Evolutionary conservation across 2,797 vertebrate genomes (phyloP).

Genomic region (Hippoglossus hippoglossus): DNA sequence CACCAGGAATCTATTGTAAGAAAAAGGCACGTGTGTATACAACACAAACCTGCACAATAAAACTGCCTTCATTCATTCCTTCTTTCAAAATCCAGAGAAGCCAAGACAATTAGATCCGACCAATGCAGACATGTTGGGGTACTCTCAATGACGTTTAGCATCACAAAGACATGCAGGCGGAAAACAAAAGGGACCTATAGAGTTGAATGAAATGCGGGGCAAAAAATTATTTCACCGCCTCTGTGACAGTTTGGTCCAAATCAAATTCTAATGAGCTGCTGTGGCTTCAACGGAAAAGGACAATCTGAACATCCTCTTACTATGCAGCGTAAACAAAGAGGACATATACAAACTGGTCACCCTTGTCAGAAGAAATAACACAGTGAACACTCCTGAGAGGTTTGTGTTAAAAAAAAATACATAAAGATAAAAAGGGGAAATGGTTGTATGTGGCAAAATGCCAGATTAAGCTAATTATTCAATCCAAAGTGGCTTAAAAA

Average conservation of each 20-base stretch:
- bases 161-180: constrained; percentile 65
- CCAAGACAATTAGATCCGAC: constrained; percentile 69
- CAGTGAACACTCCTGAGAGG: not conserved
- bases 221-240: constrained; percentile 27
- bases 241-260: constrained; percentile 36
- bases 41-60: constrained; percentile 69
- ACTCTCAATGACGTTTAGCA: constrained; percentile 69
- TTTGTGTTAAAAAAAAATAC: not conserved
- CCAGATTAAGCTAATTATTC: constrained; percentile 1
- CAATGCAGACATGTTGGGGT: constrained; percentile 65
- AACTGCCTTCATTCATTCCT: constrained; percentile 60
- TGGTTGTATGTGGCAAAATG: not conserved
- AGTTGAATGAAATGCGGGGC: constrained; percentile 46
- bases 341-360: constrained; percentile 21
- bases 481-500: not conserved
- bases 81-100: constrained; percentile 66
- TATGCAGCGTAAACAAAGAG: constrained; percentile 46
- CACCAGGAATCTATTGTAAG: constrained; percentile 61
- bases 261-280: constrained; percentile 51
- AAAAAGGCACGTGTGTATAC: constrained; percentile 57
- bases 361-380: constrained; percentile 20
- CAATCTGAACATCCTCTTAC: constrained; percentile 18
- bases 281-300: constrained; percentile 14
- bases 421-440: not conserved
- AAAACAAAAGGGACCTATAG: constrained; percentile 63